Conservation (phyloP, 2,888 invertebrate genomes). For the Pyrochroa serraticornis region DNA sequence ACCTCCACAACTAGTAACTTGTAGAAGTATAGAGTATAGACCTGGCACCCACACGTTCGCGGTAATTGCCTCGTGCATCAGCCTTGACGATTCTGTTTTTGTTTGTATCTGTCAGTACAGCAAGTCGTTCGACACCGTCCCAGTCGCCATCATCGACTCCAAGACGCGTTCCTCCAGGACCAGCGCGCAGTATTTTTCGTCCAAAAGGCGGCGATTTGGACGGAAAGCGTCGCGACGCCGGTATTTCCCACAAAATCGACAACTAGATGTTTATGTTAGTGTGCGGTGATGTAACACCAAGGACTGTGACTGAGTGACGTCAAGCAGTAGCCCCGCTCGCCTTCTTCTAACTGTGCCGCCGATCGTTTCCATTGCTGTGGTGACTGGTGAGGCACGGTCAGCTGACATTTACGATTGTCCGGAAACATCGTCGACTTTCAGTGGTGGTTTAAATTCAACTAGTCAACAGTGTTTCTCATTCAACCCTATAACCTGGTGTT, state of each 20-base stretch:
- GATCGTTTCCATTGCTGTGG: slow-evolving; percentile 35
- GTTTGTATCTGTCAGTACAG: not conserved
- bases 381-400: slow-evolving; percentile 32
- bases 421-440: slow-evolving; percentile 15
- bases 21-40: slow-evolving; percentile 4
- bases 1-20: not conserved
- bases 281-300: slow-evolving; percentile 30
- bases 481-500: too few relatives aligned
- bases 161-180: not conserved
- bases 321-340: slow-evolving; percentile 30
- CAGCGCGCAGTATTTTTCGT: not conserved
- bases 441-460: too few relatives aligned
- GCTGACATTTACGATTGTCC: slow-evolving; percentile 35
- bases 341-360: slow-evolving; percentile 34
- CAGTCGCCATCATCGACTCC: slow-evolving; percentile 1
- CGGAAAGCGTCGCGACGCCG: not conserved
- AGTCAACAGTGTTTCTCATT: too few relatives aligned
- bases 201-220: not conserved
- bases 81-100: slow-evolving; percentile 14
- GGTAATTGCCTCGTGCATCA: slow-evolving; percentile 16
- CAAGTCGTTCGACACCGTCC: slow-evolving; percentile 7
- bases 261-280: slow-evolving; percentile 7
- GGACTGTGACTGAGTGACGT: slow-evolving; percentile 34
- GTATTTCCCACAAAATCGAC: not conserved
- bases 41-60: slow-evolving; percentile 22